A percentile compares a stretch with the other conserved stretches of the same genome.
These are phyloP conservation scores for Brachionus calyciflorus DNA, from an alignment of 1,140 invertebrate genomes.

Conservation along the genomic window DNA sequence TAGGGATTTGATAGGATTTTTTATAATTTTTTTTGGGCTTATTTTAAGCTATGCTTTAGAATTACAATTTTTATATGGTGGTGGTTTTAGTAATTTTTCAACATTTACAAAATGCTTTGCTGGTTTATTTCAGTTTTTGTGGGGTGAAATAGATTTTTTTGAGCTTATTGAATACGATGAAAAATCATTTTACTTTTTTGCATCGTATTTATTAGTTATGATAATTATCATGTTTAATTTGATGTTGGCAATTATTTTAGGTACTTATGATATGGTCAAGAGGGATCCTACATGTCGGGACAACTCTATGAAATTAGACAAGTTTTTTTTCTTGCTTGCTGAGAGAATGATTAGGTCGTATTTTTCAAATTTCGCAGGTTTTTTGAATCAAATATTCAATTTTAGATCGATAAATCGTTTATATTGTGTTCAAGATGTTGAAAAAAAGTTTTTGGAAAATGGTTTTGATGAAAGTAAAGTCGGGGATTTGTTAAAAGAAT, in stretches of 20 bases:
- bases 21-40: slow-evolving; percentile 11
- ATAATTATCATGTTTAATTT: slow-evolving; percentile 37
- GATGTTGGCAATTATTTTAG: slow-evolving; percentile 36
- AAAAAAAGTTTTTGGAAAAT: slow-evolving; percentile 6
- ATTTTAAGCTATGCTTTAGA: slow-evolving; percentile 29
- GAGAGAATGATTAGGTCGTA: neutral
- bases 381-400: slow-evolving; percentile 2
- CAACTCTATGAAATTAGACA: neutral
- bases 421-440: slow-evolving; percentile 38
- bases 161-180: slow-evolving; percentile 5
- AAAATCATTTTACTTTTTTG: slow-evolving; percentile 28
- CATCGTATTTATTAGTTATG: slow-evolving; percentile 3
- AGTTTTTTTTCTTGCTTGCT: neutral
- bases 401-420: neutral
- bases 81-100: slow-evolving; percentile 3
- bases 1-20: slow-evolving; percentile 29
- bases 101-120: slow-evolving; percentile 34
- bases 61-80: slow-evolving; percentile 24
- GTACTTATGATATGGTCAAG: slow-evolving; percentile 32
- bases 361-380: neutral
- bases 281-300: slow-evolving; percentile 8
- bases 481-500: neutral
- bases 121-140: slow-evolving; percentile 3
- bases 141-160: slow-evolving; percentile 30
- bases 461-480: slow-evolving; percentile 17